phyloP scores from a whole-genome alignment of 2,113 vertebrate genomes.

The Globicephala melas region DNA sequence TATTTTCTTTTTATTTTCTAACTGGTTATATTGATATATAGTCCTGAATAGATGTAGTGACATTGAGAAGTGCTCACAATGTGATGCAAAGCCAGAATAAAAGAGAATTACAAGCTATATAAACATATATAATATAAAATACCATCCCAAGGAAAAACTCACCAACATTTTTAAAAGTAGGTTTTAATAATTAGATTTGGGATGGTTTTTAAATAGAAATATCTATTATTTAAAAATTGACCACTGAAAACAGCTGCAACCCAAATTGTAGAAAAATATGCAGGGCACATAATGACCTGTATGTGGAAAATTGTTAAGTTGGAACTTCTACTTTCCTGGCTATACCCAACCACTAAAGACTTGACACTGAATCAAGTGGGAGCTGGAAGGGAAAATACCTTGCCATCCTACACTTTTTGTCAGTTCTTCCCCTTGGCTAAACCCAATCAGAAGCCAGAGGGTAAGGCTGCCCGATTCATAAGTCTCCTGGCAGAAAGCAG shows the following conservation, averaged over 20 bases:
- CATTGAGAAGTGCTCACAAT: neutral
- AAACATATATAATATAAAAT: neutral
- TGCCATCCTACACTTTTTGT: neutral
- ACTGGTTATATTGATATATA: neutral
- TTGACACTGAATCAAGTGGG: neutral
- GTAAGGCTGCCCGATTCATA: neutral
- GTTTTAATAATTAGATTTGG: neutral
- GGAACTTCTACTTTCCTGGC: neutral
- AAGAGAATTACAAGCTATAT: neutral
- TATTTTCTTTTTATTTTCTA: neutral
- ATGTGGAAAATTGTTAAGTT: neutral
- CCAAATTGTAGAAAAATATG: neutral
- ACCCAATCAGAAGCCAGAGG: neutral
- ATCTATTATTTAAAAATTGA: neutral
- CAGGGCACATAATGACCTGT: neutral
- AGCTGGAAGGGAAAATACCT: neutral
- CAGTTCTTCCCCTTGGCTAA: neutral
- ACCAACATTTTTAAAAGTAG: neutral
- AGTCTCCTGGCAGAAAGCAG: neutral
- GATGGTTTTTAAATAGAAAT: neutral
- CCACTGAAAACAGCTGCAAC: neutral
- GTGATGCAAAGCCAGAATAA: neutral
- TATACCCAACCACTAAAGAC: neutral
- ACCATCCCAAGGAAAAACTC: neutral
- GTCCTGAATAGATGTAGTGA: neutral